These are phyloP conservation scores for Amblyopsis rosae DNA, from an alignment of 2,113 vertebrate species.

Conservation along the genomic window DNA sequence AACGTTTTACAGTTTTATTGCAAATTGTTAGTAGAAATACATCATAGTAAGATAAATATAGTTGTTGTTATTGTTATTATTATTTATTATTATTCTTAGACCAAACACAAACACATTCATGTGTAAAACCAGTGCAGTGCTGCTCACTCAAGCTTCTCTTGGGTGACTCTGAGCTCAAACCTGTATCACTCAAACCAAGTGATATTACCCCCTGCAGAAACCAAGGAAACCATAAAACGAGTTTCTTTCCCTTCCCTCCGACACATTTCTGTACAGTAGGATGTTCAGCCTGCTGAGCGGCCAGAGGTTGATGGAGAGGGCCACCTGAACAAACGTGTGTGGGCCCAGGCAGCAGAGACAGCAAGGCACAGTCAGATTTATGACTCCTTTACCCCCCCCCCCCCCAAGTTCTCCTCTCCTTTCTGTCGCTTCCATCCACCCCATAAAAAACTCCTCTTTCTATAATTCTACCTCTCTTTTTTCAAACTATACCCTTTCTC, in stretches of 20 bases:
- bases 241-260: constrained; percentile 45
- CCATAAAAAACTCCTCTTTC: constrained; percentile 12
- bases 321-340: constrained; percentile 74
- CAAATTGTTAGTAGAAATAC: no score
- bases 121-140: no score
- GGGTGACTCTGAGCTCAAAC: no score
- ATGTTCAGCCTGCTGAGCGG: constrained; percentile 47
- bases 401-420: constrained; percentile 51
- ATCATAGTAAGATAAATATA: no score
- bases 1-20: no score
- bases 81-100: no score
- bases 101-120: no score
- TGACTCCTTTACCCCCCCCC: constrained; percentile 47
- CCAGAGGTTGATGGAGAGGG: constrained; percentile 63
- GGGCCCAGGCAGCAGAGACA: constrained; percentile 43
- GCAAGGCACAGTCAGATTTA: constrained; percentile 64
- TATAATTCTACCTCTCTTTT: constrained; percentile 5
- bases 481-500: constrained; percentile 14
- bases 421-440: constrained; percentile 13
- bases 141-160: no score
- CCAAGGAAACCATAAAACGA: constrained; percentile 62
- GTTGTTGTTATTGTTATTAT: no score
- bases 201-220: neutral
- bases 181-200: no score
- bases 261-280: constrained; percentile 50